Evolutionary conservation across 2,797 vertebrate species (phyloP).

Genomic region (Geotrypetes seraphini): DNA sequence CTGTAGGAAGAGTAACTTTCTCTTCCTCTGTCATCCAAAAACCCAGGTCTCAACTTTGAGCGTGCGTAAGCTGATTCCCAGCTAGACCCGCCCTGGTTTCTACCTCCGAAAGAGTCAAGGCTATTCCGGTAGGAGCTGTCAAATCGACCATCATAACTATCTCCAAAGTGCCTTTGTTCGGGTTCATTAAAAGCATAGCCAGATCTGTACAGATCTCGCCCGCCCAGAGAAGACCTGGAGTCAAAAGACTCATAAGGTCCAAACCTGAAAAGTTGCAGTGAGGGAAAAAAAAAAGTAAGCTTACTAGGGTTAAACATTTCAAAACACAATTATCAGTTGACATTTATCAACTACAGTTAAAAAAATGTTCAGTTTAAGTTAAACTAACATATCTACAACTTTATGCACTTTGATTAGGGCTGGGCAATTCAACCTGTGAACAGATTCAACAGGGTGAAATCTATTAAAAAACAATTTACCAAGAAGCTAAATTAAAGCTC

Average conservation of each 20-base stretch:
- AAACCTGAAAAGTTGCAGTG: constrained; percentile 73
- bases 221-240: constrained; percentile 68
- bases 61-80: constrained; percentile 69
- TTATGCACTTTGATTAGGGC: constrained; percentile 51
- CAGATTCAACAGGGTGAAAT: constrained; percentile 68
- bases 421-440: constrained; percentile 52
- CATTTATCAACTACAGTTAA: constrained; percentile 71
- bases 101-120: constrained; percentile 79
- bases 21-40: constrained; percentile 77
- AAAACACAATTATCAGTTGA: constrained; percentile 69
- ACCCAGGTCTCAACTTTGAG: constrained; percentile 75
- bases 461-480: constrained; percentile 53
- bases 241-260: constrained; percentile 84
- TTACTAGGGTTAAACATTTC: constrained; percentile 73
- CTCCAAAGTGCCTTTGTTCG: constrained; percentile 75
- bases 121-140: constrained; percentile 62
- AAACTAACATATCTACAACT: too few species aligned
- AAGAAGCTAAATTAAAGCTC: constrained; percentile 41
- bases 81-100: constrained; percentile 65
- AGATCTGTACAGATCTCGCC: constrained; percentile 71
- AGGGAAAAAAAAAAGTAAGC: constrained; percentile 71
- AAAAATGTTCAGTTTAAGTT: too few species aligned
- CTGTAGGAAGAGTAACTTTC: constrained; percentile 75
- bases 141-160: constrained; percentile 74
- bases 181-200: constrained; percentile 79